Base-by-base conservation (phyloP, 2,797 vertebrate species). In the Bufotes viridis region DNA sequence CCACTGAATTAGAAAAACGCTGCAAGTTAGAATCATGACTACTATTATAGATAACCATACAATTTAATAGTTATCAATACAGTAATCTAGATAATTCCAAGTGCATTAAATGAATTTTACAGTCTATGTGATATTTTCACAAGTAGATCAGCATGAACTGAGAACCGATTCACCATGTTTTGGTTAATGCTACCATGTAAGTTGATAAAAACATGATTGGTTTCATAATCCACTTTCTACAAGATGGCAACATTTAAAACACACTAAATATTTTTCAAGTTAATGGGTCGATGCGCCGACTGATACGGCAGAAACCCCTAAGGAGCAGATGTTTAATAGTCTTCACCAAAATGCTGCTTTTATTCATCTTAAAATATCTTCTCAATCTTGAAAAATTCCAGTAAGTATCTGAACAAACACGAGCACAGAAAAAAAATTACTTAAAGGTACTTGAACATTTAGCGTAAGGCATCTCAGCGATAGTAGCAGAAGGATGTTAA, bases 321-420 rank as follows among this genome's bases (percentile, higher is more conserved):
- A 72, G 80, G 61, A 89, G 88, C 88, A 89, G 88, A 86, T 89
- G 88, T 75, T 86, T 86, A 61, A 89, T 84, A 86, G 84, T 69
- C 70, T 86, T 78, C 75, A 67, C 49, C 49, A 58, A 84, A 78
- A 69, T 34, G 18, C 60, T 65, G 42, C 58, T 85, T 89, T 86
- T 82, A 81, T 89, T 65, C 65, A 60, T 84, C 80, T 57, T 79
- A 78, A 88, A 69, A 83, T 79, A 79, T 55, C 69, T 84, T 78
- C 74, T 55, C 55, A 79, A 63, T 70, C 51, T 72, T 84, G 81
- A 82, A 76, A 86, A 69, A 57, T 60, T 29, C 61, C 78, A 65
- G 9, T 5, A 29, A 69, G 63, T 76, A 81, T 81, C 84, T 58
- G 82, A 86, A 61, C 72, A 82, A 86, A 82, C 51, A 89, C 49